These are phyloP conservation scores for Limnephilus auricula DNA, from an alignment of 2,888 invertebrate genomes.

Conservation along the genomic window DNA sequence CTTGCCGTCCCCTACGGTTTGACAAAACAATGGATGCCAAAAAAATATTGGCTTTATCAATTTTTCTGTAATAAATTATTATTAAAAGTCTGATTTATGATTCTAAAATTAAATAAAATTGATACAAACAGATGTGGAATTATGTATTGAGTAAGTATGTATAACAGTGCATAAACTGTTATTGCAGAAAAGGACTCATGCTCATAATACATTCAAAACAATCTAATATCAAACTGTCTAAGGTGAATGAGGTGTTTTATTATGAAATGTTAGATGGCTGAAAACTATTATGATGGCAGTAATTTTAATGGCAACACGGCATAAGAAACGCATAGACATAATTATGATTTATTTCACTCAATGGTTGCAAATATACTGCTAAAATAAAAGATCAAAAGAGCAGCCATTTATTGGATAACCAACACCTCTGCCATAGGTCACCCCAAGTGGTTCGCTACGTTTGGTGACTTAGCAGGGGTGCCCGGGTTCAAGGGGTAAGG, in stretches of 20 bases:
- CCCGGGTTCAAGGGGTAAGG: no score
- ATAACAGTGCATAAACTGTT: no score
- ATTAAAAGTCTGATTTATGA: background rate
- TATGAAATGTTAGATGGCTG: background rate
- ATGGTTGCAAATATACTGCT: background rate
- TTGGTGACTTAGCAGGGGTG: no score
- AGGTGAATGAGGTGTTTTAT: background rate
- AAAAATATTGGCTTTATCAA: background rate
- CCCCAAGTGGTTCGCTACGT: no score
- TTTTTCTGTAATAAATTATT: background rate
- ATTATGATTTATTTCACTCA: background rate
- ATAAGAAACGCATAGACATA: background rate
- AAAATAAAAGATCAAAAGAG: background rate
- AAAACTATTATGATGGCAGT: background rate
- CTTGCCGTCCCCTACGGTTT: no score
- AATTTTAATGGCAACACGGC: background rate
- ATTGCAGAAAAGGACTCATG: background rate
- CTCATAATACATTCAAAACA: background rate
- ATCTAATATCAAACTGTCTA: constrained; percentile 2
- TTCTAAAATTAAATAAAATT: background rate
- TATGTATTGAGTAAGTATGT: no score
- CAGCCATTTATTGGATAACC: no score
- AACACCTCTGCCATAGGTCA: no score
- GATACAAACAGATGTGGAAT: background rate
- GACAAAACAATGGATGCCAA: background rate